Evolutionary conservation across 2,888 invertebrate species (phyloP), one percentile per base, ranked within the genome.

Genomic region (Elegia similella): DNA sequence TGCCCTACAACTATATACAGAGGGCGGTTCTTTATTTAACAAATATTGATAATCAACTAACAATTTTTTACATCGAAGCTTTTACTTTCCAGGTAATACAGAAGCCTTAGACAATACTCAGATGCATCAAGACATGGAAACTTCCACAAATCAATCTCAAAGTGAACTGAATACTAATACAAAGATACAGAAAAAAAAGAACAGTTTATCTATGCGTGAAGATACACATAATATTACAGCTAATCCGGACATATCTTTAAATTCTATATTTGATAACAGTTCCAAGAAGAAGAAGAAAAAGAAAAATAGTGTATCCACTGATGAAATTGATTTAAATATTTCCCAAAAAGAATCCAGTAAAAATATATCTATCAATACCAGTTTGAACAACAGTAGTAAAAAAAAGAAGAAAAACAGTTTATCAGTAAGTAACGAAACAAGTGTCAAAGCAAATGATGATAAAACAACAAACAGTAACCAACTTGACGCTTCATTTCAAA

Each of bases 331-430:
- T 12, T 13, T 13, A 7, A 48, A 30, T 48, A 29, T 2, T 47
- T 47, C 29, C 29, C 13, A 13, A 30, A 48, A 48, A 8, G 47
- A 48, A 30, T 13, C 30, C 13, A 48, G 29, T 48, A 29, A 30
- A 15, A 64, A 68, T 16, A 57, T 44, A 29, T 59, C 62, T 12
- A 17, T 50, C 23, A 42, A 58, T 50, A 56, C 34, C 8, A 53
- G 58, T 43, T 44, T 42, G 1, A 56, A 60, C 32, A 59, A 23
- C 46, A 38, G n/a, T 42, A 23, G 15, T 42, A 53, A 42, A 29
- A 42, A n/a, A 65, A 69, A 68, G 44, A 66, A 69, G 57, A 59
- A 65, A 23, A 65, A 63, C 38, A 65, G 60, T 30, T 52, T 43
- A n/a, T 29, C 29, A 7, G 5, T 34, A 0, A 32, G 10, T 30